Evolutionary conservation across 2,888 invertebrate species (phyloP).

Genomic region (Mactromeris polynyma): DNA sequence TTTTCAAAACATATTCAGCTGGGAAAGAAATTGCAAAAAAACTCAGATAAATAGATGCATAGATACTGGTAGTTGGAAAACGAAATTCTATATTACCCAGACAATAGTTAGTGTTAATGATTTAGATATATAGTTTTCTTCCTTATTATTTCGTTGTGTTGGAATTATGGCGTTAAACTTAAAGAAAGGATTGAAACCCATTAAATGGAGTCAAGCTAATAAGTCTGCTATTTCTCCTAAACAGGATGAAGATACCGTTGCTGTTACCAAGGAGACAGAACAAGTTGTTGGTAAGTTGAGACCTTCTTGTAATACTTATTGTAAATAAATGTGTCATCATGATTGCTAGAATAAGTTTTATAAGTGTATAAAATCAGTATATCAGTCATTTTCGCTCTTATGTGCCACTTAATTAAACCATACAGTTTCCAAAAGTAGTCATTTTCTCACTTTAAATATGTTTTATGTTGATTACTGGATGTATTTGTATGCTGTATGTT

Average conservation of each 20-base stretch:
- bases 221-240: conserved; percentile 68
- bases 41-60: conserved; percentile 2
- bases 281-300: conserved; percentile 45
- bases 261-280: conserved; percentile 19
- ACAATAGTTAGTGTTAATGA: neutral
- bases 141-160: neutral
- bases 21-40: conserved; percentile 26
- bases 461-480: too few species aligned
- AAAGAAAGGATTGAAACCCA: conserved; percentile 56
- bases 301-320: neutral
- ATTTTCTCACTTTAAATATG: too few species aligned
- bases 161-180: neutral
- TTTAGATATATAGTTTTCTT: neutral
- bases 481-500: too few species aligned
- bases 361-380: too few species aligned
- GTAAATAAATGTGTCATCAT: too few species aligned
- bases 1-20: conserved; percentile 16
- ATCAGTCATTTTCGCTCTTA: too few species aligned
- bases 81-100: neutral
- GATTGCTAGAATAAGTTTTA: too few species aligned
- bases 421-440: too few species aligned
- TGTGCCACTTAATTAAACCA: too few species aligned
- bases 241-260: conserved; percentile 64
- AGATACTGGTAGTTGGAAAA: neutral
- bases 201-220: conserved; percentile 44